Base-by-base conservation (phyloP, 2,113 vertebrate genomes). In the Seriola quinqueradiata region DNA sequence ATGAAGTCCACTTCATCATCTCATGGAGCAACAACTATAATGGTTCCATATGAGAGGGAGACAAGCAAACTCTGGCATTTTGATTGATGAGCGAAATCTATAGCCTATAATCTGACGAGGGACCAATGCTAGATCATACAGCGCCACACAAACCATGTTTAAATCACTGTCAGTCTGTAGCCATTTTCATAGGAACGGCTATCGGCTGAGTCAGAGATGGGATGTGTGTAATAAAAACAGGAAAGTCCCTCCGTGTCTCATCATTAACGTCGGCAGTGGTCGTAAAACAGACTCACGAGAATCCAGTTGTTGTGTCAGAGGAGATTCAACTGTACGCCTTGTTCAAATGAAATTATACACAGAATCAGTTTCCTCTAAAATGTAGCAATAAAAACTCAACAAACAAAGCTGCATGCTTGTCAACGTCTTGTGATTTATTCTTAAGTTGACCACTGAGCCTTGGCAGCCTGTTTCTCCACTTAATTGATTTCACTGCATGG, bases 71-170 rank as follows among this genome's bases (percentile, higher is more conserved):
- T 70, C 40, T 68, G 70, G 77, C 75, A 70, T 80, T 71, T 58
- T 93, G 89, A 93, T 89, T 86, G 89, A 93, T 91, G 92, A 90
- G 69, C 46, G 55, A 90, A 80, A 87, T 81, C 52, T 73, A 70
- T 59, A 82, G 81, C 77, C 80, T 88, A 76, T 87, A 89, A 89
- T 92, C 86, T 91, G 66, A 73, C 21, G 55, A 79, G 75, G 74
- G 85, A 85, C 79, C 48, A 44, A 90, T 58, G 70, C 34, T 74
- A 77, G 77, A 84, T 92, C 70, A 48, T 78, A 81, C 80, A 81
- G 80, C 80, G 85, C 81, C 85, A 85, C 87, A 81, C 72, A 83
- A 92, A 90, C 80, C 70, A 80, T 66, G 73, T 74, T 87, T 80
- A 83, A 89, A 90, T 92, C 85, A 91, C 79, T 83, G 87, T 88